Base-by-base conservation (phyloP, 2,113 vertebrate genomes). In the Ovis canadensis region DNA sequence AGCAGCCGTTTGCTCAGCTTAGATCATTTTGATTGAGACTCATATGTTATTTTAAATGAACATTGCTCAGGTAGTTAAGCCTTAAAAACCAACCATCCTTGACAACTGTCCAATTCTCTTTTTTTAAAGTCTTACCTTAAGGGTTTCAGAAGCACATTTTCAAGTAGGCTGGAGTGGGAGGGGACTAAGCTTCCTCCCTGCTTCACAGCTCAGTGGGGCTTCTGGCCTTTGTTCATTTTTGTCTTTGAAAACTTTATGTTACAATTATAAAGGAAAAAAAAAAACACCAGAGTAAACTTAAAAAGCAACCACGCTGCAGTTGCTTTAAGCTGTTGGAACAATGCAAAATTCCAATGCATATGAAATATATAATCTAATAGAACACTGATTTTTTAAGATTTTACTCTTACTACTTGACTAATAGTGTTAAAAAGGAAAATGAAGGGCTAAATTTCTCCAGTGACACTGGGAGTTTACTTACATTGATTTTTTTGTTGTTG, bases 1-100 rank as follows among this genome's bases (percentile, higher is more conserved):
- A 98, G 95, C 2, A 21, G 96, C 92, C 92, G 31, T 98, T 98
- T 98, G 98, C 96, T 71, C 84, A 90, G 95, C 96, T 98, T 95
- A 91, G 82, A 96, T 98, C 98, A 97, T 96, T 96, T 96, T 97
- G 96, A 97, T 93, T 94, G 98, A 97, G 96, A 97, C 98, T 98
- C 98, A 98, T 95, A 96, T 96, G 96, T 97, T 98, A 97, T 97
- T 97, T 83, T 74, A 90, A 98, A 98, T 91, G 43, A 97, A 98
- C 85, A 94, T 5, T 97, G 62, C 54, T 98, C 97, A 96, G 96
- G 94, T 97, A 98, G 96, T 98, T 98, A 98, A 98, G 98, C 77
- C 93, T 98, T 98, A 97, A 98, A 98, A 98, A 78, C 94, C 98
- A 98, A 96, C 98, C 98, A 98, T 97, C 97, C 98, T 98, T 98